These are phyloP conservation scores for Rhopalosiphum padi DNA, from an alignment of 1,140 invertebrate genomes.

Conservation along the genomic window DNA sequence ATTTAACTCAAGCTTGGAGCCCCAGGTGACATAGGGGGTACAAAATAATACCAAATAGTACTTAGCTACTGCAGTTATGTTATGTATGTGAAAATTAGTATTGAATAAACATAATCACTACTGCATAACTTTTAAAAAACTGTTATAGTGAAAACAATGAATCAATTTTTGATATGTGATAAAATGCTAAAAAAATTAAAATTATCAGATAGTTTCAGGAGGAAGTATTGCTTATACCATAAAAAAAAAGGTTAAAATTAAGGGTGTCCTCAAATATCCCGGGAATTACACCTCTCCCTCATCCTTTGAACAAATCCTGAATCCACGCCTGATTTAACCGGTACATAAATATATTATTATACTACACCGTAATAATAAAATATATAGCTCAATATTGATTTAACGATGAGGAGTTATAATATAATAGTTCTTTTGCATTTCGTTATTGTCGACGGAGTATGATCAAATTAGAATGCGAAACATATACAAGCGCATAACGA, in stretches of 20 bases:
- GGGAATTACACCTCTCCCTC: background rate
- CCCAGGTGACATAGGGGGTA: too few species aligned
- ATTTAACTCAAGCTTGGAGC: too few species aligned
- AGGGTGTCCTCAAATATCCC: background rate
- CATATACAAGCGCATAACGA: background rate
- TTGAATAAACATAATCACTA: background rate
- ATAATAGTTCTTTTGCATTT: background rate
- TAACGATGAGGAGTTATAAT: background rate
- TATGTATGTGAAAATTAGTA: background rate
- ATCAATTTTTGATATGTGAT: background rate
- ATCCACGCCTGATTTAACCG: background rate
- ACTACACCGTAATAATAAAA: background rate
- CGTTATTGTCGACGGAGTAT: background rate
- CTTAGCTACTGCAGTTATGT: background rate
- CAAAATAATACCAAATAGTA: too few species aligned
- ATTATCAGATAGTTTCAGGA: background rate
- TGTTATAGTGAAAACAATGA: background rate
- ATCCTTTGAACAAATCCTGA: background rate
- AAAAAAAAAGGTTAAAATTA: background rate
- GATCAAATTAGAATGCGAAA: background rate
- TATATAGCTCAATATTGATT: background rate
- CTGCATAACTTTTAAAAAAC: background rate
- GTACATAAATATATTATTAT: background rate
- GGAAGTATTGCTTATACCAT: background rate
- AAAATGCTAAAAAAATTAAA: background rate